A percentile compares a stretch with the other conserved stretches of the same genome.
Evolutionary conservation across 2,797 vertebrate species (phyloP).

Genomic region (Onychomys leucogaster): DNA sequence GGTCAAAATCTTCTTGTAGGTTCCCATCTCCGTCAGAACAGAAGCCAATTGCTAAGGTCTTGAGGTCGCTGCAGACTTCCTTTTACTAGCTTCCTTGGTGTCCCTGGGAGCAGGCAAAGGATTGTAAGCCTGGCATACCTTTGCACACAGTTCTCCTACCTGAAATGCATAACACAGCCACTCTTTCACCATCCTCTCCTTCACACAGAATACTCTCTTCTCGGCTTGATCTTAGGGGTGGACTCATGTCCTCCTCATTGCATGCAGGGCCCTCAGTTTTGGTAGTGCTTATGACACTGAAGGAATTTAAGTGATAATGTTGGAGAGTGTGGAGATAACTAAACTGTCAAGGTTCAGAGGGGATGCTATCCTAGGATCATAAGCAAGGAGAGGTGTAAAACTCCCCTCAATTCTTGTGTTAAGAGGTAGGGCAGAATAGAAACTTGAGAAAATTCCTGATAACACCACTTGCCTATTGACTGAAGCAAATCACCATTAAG

Average conservation of each 20-base stretch:
- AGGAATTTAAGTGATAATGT: background rate
- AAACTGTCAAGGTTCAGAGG: background rate
- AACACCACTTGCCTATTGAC: background rate
- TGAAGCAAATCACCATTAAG: conserved; percentile 16
- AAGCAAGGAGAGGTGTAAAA: background rate
- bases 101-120: background rate
- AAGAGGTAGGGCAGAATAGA: background rate
- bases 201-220: background rate
- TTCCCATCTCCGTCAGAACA: background rate
- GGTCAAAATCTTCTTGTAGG: background rate
- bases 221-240: background rate
- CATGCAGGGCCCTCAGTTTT: background rate
- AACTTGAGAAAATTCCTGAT: background rate
- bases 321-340: background rate
- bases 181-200: background rate
- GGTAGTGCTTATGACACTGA: conserved; percentile 9
- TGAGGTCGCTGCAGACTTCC: background rate
- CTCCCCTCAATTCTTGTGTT: background rate
- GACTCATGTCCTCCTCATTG: background rate
- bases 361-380: background rate
- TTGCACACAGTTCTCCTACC: background rate
- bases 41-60: background rate
- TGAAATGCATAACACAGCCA: background rate
- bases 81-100: background rate
- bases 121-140: background rate